phyloP scores from a whole-genome alignment of 2,888 invertebrate species.

The Melieria omissa region DNA sequence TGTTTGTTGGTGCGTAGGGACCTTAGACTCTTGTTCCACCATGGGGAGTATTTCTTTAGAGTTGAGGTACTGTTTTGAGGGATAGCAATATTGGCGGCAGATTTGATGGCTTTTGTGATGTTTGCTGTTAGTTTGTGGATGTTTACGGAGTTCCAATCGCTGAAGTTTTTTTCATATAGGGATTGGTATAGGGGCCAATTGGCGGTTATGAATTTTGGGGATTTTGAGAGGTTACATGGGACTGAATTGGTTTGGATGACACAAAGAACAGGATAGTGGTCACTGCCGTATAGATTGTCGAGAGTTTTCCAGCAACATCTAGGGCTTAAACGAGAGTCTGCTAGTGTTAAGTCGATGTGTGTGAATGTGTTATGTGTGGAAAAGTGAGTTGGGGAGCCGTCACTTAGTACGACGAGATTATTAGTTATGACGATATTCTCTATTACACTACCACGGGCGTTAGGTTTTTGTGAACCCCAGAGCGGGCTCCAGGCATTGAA shows the following conservation, averaged over 20 bases:
- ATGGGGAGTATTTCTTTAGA: not conserved
- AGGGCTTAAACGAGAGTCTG: not conserved
- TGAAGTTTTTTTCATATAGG: no score
- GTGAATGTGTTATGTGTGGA: conserved; percentile 17
- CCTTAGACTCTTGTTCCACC: not conserved
- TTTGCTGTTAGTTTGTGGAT: no score
- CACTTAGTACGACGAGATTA: conserved; percentile 1
- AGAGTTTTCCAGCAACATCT: conserved; percentile 16
- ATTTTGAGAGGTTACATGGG: not conserved
- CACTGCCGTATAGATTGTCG: conserved; percentile 27
- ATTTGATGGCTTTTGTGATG: no score
- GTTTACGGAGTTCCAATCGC: no score
- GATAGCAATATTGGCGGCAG: not conserved
- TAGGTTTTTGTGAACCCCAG: conserved; percentile 22
- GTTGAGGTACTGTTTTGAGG: conserved; percentile 2
- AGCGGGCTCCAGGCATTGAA: conserved; percentile 25
- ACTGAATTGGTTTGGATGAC: not conserved
- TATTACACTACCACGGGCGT: conserved; percentile 5
- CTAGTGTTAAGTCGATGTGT: conserved; percentile 26
- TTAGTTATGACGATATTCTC: conserved; percentile 13
- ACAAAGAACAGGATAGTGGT: conserved; percentile 25
- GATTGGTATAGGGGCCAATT: not conserved
- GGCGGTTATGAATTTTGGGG: not conserved
- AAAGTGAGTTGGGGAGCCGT: conserved; percentile 2
- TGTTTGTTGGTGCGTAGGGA: not conserved